Evolutionary conservation across 1,140 invertebrate species (phyloP), one percentile per base, ranked within the genome.

Genomic region (Brachionus plicatilis): DNA sequence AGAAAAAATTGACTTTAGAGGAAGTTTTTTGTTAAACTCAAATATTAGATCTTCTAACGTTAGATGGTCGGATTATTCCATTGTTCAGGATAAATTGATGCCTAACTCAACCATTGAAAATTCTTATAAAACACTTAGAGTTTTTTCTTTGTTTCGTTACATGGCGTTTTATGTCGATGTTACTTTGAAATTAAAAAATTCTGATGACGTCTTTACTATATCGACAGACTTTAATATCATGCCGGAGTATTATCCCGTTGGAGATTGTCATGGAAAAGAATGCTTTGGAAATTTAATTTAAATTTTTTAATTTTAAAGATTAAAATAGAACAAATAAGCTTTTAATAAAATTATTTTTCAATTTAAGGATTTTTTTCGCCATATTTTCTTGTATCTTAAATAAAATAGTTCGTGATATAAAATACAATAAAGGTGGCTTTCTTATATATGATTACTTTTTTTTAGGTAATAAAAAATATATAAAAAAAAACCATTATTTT

Each of bases 211-310:
- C 11, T 68, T 88, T n/a, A 86, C 86, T 75, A 85, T 88, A 70
- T 88, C 88, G 37, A 88, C 88, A 1, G 86, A 88, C 78, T 83
- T 85, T 4, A 72, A 86, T 60, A 87, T 88, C 20, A 86, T 88
- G 14, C 88, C 88, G n/a, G 86, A 88, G 53, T 86, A 85, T 41
- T 87, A 87, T 78, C 87, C 88, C 0, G 86, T 86, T 56, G 86
- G 86, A 11, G 87, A 87, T 37, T 88, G 88, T 79, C 80, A 84
- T 75, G 87, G 86, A 9, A 43, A 85, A 9, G 47, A 72, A 24
- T 88, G 88, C 84, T 60, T 45, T 8, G 88, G 87, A 8, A 85
- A 83, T 12, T 85, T 88, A 6, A 86, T 88, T 33, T 87, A 83
- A 85, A 78, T 29, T 56, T 12, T 56, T 41, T 20, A 53, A 56